A percentile compares a stretch with the other conserved stretches of the same genome.
Evolutionary conservation across 2,797 vertebrate genomes (phyloP).

Genomic region (Zenarchopterus dispar): DNA sequence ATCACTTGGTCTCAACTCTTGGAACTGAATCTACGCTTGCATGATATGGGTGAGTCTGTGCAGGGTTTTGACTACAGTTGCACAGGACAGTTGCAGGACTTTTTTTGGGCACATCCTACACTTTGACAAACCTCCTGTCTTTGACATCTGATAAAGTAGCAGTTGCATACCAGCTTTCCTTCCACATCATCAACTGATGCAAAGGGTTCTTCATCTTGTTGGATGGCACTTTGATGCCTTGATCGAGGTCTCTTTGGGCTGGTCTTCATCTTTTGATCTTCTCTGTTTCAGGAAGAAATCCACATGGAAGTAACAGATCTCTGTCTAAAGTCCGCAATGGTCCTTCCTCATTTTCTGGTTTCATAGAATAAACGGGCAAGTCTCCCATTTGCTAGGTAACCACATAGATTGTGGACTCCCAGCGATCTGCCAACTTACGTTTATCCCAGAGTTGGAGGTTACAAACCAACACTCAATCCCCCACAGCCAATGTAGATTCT

Average conservation of each 20-base stretch:
- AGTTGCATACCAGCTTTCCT: background rate
- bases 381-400: background rate
- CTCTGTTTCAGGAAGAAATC: background rate
- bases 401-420: background rate
- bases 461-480: background rate
- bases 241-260: background rate
- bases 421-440: background rate
- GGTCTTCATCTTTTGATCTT: background rate
- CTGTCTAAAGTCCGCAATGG: background rate
- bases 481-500: background rate
- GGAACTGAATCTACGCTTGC: background rate
- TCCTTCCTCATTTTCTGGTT: background rate
- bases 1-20: background rate
- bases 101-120: background rate
- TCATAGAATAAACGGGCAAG: background rate
- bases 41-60: background rate
- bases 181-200: background rate
- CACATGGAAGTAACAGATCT: background rate
- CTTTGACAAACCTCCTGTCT: background rate
- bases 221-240: background rate
- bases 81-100: background rate
- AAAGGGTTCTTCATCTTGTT: background rate
- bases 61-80: background rate
- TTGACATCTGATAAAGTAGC: background rate
- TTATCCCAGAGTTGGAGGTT: slow-evolving; percentile 1